phyloP scores from a whole-genome alignment of 2,113 vertebrate species.

The Neolamprologus hecqui region DNA sequence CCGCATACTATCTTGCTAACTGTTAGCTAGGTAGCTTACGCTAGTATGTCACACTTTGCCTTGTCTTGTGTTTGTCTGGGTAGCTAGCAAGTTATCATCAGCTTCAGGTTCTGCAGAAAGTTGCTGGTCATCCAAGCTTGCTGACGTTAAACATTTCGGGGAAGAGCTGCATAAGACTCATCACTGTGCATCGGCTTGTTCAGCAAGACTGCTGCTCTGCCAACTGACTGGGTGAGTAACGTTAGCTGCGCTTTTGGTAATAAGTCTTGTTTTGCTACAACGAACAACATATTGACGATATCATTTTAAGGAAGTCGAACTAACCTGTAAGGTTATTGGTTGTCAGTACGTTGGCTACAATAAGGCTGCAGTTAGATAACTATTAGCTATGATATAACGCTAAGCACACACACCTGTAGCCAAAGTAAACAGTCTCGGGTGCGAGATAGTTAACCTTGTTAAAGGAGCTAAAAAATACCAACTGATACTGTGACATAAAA shows the following conservation, averaged over 20 bases:
- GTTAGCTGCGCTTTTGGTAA: background rate
- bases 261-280: background rate
- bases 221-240: slow-evolving; percentile 51
- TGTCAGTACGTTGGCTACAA: background rate
- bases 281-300: background rate
- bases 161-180: slow-evolving; percentile 6
- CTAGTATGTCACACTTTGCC: slow-evolving; percentile 48
- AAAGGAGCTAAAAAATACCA: background rate
- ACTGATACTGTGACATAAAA: background rate
- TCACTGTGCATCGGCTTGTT: slow-evolving; percentile 15
- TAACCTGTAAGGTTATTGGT: background rate
- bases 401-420: slow-evolving; percentile 46
- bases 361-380: background rate
- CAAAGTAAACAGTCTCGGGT: slow-evolving; percentile 29
- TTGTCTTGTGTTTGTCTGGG: slow-evolving; percentile 20
- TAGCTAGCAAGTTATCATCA: slow-evolving; percentile 17
- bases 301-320: background rate
- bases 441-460: background rate
- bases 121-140: background rate
- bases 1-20: slow-evolving; percentile 46
- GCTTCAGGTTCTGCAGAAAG: slow-evolving; percentile 10
- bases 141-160: slow-evolving; percentile 1
- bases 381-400: background rate
- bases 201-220: slow-evolving; percentile 29
- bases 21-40: slow-evolving; percentile 47